Conservation (phyloP, 2,888 invertebrate species). For the Eristalis arbustorum region DNA sequence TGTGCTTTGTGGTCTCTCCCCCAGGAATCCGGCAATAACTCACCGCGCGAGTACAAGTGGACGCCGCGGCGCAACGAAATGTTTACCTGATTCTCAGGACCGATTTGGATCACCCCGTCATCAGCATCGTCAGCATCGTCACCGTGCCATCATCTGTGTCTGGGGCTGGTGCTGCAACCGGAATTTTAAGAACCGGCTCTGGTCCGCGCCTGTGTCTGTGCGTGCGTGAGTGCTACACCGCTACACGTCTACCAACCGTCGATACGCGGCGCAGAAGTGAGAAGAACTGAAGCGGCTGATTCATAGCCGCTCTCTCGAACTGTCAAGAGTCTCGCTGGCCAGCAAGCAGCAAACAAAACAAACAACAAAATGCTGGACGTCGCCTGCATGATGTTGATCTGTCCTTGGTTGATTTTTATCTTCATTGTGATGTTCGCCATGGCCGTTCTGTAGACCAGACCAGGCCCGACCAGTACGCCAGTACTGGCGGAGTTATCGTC, state of each 20-base stretch:
- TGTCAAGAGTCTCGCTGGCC: background rate
- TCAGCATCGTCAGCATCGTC: background rate
- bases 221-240: background rate
- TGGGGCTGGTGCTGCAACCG: constrained; percentile 23
- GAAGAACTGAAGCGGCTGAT: constrained; percentile 3
- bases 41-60: constrained; percentile 30
- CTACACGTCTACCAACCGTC: background rate
- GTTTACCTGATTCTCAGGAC: constrained; percentile 39
- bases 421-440: constrained; percentile 85
- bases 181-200: constrained; percentile 51
- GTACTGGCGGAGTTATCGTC: background rate
- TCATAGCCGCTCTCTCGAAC: background rate
- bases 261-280: background rate
- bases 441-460: constrained; percentile 82
- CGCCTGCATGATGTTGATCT: constrained; percentile 85
- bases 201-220: background rate
- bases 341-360: constrained; percentile 35
- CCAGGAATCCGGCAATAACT: background rate
- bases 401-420: constrained; percentile 86
- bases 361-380: constrained; percentile 77
- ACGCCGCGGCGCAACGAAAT: background rate
- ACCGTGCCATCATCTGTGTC: constrained; percentile 16
- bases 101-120: constrained; percentile 26
- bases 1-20: background rate
- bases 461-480: background rate